Conservation (phyloP, 2,113 vertebrate species). For the Mungos mungo region DNA sequence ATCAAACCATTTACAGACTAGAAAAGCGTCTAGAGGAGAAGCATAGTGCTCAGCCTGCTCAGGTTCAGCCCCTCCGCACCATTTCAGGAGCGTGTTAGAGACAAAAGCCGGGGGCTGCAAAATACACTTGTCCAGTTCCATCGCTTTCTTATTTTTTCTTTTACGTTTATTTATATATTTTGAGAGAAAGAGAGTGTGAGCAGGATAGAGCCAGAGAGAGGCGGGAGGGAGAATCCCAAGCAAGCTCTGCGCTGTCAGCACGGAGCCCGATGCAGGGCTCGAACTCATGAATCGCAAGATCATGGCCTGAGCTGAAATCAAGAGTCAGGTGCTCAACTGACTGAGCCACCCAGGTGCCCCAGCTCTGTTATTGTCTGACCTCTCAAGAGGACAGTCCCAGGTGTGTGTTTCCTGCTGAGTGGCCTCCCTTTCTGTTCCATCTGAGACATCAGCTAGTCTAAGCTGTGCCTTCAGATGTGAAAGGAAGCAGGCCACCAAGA, state of each 20-base stretch:
- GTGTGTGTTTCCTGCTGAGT: background rate
- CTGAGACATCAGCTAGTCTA: background rate
- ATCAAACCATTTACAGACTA: background rate
- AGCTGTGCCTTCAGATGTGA: background rate
- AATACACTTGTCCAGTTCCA: background rate
- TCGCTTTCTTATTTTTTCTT: no score
- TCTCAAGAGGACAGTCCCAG: background rate
- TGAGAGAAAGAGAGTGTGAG: no score
- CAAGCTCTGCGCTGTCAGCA: no score
- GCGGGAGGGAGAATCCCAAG: no score
- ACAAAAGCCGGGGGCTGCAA: background rate
- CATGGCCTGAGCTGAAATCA: no score
- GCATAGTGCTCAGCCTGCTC: background rate
- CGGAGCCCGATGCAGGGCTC: no score
- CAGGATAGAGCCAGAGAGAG: no score
- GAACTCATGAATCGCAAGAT: no score
- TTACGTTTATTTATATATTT: no score
- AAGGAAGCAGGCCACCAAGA: background rate
- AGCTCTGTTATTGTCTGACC: background rate
- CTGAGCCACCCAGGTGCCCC: no score
- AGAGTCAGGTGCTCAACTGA: no score
- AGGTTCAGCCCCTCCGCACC: rapidly evolving
- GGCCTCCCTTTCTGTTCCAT: background rate
- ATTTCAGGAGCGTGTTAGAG: background rate
- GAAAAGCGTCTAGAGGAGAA: background rate